These are phyloP conservation scores for Eunapius fragilis DNA, from an alignment of 37 sponge, comb jelly and placozoan species.

Conservation along the genomic window DNA sequence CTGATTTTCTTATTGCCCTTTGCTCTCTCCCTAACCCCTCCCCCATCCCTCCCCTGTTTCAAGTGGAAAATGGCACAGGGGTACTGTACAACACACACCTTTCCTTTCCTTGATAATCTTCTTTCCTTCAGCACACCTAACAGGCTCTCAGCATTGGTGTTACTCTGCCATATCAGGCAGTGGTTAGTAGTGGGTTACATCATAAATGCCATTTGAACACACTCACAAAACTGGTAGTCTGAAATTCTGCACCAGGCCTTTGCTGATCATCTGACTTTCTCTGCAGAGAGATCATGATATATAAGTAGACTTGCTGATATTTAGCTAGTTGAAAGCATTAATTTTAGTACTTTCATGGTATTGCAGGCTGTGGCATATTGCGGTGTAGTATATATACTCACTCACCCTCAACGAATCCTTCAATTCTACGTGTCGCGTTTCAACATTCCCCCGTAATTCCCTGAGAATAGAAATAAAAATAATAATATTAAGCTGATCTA, in stretches of 20 bases:
- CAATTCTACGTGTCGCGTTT: slow-evolving; percentile 13
- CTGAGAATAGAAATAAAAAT: neutral
- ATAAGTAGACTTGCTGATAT: too few relatives aligned
- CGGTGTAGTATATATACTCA: neutral
- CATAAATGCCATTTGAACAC: neutral
- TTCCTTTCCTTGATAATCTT: slow-evolving; percentile 9
- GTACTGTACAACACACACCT: neutral
- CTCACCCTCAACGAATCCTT: slow-evolving; percentile 34
- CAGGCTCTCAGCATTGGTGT: slow-evolving; percentile 10
- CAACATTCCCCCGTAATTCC: neutral
- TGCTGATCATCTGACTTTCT: neutral
- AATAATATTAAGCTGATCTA: neutral
- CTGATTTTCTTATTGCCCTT: neutral
- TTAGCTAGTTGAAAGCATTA: neutral
- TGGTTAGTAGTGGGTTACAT: neutral
- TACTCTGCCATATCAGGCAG: neutral
- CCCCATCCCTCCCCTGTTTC: neutral
- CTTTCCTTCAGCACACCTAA: slow-evolving; percentile 24
- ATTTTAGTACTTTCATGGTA: neutral
- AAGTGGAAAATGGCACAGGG: neutral
- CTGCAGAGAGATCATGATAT: neutral
- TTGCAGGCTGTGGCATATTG: neutral
- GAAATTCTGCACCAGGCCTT: neutral
- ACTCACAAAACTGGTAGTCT: neutral
- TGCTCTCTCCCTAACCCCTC: neutral